phyloP scores from a whole-genome alignment of 2,888 invertebrate species.

The Camptogramma bilineatum region DNA sequence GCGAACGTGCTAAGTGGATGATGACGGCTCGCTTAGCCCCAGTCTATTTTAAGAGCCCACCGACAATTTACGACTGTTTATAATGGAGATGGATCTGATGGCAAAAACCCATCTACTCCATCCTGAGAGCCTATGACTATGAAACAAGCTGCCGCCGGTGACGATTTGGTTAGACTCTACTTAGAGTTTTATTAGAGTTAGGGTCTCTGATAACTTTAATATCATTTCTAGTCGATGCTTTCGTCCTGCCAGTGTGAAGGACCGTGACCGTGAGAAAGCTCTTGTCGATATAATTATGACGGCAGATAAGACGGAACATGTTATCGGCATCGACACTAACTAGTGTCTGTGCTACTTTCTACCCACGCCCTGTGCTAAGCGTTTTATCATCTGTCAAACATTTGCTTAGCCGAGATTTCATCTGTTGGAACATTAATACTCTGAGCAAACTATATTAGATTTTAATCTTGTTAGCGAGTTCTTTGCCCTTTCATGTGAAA shows the following conservation, averaged over 20 bases:
- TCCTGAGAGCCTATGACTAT: conserved; percentile 10
- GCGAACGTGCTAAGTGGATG: conserved; percentile 80
- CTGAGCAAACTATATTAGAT: conserved; percentile 51
- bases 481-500: conserved; percentile 29
- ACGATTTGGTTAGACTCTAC: neutral
- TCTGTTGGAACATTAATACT: conserved; percentile 50
- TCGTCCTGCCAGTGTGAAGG: conserved; percentile 18
- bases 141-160: conserved; percentile 6
- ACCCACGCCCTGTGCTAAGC: conserved; percentile 55
- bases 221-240: neutral
- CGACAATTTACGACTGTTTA: conserved; percentile 34
- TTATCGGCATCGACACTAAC: conserved; percentile 62
- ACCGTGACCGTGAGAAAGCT: conserved; percentile 51
- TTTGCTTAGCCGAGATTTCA: conserved; percentile 75
- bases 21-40: conserved; percentile 65
- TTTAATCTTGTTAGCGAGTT: conserved; percentile 49
- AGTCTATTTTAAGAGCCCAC: conserved; percentile 57
- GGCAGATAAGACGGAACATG: conserved; percentile 61
- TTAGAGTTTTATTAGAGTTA: neutral
- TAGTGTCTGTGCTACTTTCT: conserved; percentile 66
- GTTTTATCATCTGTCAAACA: conserved; percentile 72
- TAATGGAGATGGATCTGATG: conserved; percentile 15
- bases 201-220: neutral
- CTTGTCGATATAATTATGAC: conserved; percentile 47
- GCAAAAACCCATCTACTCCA: conserved; percentile 5